Evolutionary conservation across 35 echinoderm and acorn worm genomes (phyloP), one percentile per base, ranked within the genome.

Genomic region (Lytechinus pictus): DNA sequence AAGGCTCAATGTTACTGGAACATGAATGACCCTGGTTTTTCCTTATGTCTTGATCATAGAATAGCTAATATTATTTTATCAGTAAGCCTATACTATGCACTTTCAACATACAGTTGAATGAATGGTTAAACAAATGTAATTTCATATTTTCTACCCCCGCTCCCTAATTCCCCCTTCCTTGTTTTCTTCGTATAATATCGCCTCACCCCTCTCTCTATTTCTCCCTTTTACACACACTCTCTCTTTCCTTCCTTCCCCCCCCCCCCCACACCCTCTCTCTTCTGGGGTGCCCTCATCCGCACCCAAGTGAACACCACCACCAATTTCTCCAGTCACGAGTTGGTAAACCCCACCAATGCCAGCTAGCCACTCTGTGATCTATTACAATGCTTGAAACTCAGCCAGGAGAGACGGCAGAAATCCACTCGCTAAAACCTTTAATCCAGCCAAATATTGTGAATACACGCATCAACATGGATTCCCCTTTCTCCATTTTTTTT

Each of bases 391-490:
- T 79, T 79, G 66, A n/a, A 79, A 24, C 66, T 7, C 19, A 79
- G 66, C 66, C 66, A 79, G 66, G 66, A 79, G 7, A 79, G 66
- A 79, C 66, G 21, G 66, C 66, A 79, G 66, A 79, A 79, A 79
- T 79, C 66, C 66, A 79, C 16, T 24, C 66, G 66, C 66, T 79
- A n/a, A 79, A 79, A 79, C 66, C 66, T 79, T 79, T 79, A 79
- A 79, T 79, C 66, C 66, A 19, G 4, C 66, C 66, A 79, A 79
- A 79, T 79, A 79, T 79, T 16, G 66, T 79, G 16, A 79, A n/a
- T 24, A 79, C 66, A 79, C 66, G 66, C 66, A 79, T 79, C 66
- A 79, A 6, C 66, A n/a, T 79, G 66, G 14, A 79, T 79, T 19
- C n/a, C 13, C 13, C 13, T 58, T 13, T 58, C 56, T 10, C 13